These are phyloP conservation scores for Ostrea denselamellosa DNA, from an alignment of 1,140 invertebrate genomes.

Conservation along the genomic window DNA sequence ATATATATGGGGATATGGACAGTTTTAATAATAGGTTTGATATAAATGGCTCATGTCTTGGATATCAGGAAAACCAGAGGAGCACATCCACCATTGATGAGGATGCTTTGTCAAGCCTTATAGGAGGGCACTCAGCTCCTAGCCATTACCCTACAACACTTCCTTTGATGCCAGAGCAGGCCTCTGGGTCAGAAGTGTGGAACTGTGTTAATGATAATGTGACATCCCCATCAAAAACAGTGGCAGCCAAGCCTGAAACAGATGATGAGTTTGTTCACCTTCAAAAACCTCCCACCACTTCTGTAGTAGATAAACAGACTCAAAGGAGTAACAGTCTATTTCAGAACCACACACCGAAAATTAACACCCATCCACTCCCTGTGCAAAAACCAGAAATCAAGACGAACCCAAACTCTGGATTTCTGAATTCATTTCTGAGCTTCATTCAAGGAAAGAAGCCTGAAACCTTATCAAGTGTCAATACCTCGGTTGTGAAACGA, in stretches of 20 bases:
- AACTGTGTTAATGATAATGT: not conserved
- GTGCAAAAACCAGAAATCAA: conserved; percentile 50
- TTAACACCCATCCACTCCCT: conserved; percentile 44
- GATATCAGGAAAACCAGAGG: conserved; percentile 38
- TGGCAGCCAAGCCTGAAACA: conserved; percentile 52
- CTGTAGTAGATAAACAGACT: conserved; percentile 1
- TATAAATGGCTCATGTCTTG: conserved; percentile 10
- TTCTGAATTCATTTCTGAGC: conserved; percentile 74
- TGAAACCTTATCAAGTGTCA: conserved; percentile 76
- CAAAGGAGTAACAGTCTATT: conserved; percentile 39
- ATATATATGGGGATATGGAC: conserved; percentile 46
- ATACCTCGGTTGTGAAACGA: conserved; percentile 71
- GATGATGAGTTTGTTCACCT: conserved; percentile 66
- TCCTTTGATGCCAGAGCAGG: not conserved
- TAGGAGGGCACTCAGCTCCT: conserved; percentile 43
- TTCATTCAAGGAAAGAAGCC: conserved; percentile 77
- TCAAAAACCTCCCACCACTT: conserved; percentile 52
- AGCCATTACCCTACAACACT: conserved; percentile 19
- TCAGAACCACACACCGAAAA: conserved; percentile 43
- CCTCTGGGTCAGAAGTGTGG: not conserved
- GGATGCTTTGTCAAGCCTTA: conserved; percentile 63
- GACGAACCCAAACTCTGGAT: conserved; percentile 62
- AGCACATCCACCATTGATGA: conserved; percentile 63
- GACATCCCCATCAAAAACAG: conserved; percentile 47
- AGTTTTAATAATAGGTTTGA: conserved; percentile 53